Evolutionary conservation across 2,113 vertebrate genomes (phyloP).

Genomic region (Protobothrops flavoviridis): DNA sequence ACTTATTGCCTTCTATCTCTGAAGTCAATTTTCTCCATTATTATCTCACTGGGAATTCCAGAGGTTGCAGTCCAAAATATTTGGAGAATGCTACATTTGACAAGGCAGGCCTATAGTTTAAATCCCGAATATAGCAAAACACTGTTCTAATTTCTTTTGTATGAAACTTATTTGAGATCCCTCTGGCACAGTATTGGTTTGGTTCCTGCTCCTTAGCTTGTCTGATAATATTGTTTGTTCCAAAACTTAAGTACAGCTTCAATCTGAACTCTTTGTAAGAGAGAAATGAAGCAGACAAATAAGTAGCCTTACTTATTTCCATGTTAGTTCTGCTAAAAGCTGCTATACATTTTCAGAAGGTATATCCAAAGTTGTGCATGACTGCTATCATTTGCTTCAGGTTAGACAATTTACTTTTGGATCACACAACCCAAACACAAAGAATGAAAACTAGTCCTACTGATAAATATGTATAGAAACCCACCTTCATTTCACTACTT

Average conservation of each 20-base stretch:
- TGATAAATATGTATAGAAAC: not conserved
- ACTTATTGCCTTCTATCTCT: not conserved
- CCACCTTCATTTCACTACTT: not conserved
- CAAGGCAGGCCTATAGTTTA: not conserved
- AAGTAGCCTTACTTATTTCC: not conserved
- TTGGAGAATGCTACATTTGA: not conserved
- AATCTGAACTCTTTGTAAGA: not conserved
- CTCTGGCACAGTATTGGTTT: not conserved
- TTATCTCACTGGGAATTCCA: not conserved
- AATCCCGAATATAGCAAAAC: not conserved
- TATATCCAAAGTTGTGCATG: not conserved
- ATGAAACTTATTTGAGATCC: not conserved
- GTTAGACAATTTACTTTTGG: not conserved
- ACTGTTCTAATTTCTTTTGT: not conserved
- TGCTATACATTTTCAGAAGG: not conserved
- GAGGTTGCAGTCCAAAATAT: not conserved
- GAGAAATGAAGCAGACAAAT: not conserved
- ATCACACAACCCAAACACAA: not conserved
- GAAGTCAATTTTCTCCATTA: not conserved
- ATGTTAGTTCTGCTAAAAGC: not conserved
- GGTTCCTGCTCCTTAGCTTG: not conserved
- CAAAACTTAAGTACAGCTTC: not conserved
- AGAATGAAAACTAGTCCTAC: not conserved
- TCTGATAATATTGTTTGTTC: not conserved
- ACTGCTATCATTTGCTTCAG: not conserved